Evolutionary conservation across 2,888 invertebrate genomes (phyloP), one percentile per base, ranked within the genome.

Genomic region (Bombylius major): DNA sequence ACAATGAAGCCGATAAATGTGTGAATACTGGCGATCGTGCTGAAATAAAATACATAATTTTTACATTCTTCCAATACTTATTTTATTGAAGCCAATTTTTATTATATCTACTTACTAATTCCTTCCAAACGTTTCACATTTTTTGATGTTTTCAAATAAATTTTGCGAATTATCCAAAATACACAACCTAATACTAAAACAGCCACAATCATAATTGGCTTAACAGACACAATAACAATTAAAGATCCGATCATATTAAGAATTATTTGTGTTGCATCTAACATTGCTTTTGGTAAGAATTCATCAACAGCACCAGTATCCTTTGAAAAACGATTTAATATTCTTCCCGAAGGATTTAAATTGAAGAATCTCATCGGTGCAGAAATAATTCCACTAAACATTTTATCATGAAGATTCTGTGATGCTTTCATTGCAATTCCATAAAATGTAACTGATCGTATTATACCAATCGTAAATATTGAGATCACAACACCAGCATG

Each of bases 291-390:
- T 0, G 88, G 87, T 48, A 89, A 69, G 51, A 85, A 74, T 66
- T 90, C 89, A 66, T 91, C 90, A 56, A 90, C 79, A 0, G 84
- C 79, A 1, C 89, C 89, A 68, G 90, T 83, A 69, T 93, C 93
- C 69, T 91, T 92, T 5, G 91, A 86, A 66, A 93, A 92, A 53
- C 92, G 70, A 62, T 79, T 79, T 49, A 93, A 76, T 60, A 93
- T 87, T 54, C 87, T 78, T 44, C 87, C 87, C 63, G 84, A 82
- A 4, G 91, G 89, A 70, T 92, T 93, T 0, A 82, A 84, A 65
- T 92, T 89, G 67, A 91, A 94, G 71, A 93, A 93, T 55, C 79
- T 69, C 75, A 86, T 81, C 2, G 78, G 76, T 1, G 81, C 62
- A 47, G 58, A 57, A 32, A 64, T 61, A 33, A 79, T 72, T 47